Evolutionary conservation across 2,113 vertebrate genomes (phyloP).

Genomic region (Melozone crissalis): DNA sequence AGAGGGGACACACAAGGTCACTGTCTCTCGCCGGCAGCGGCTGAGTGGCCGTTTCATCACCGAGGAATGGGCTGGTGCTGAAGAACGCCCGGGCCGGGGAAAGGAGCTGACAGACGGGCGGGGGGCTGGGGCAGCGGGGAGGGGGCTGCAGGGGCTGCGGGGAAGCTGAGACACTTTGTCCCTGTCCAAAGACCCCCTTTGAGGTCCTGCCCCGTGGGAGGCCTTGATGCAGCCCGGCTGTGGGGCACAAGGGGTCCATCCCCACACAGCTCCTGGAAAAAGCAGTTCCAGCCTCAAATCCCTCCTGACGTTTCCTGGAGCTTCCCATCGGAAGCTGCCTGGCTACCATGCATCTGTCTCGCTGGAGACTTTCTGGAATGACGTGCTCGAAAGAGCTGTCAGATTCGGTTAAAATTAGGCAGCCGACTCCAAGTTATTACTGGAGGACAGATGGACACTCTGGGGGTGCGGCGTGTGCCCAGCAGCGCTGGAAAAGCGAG

Average conservation of each 20-base stretch:
- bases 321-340: not conserved
- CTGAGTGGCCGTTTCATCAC: conserved; percentile 61
- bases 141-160: not conserved
- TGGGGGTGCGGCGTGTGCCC: not conserved
- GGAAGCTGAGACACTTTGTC: conserved; percentile 3
- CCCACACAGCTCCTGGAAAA: not conserved
- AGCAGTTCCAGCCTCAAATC: not conserved
- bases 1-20: conserved; percentile 55
- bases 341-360: not conserved
- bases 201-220: not conserved
- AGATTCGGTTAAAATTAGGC: conserved; percentile 33
- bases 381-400: conserved; percentile 30
- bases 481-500: not conserved
- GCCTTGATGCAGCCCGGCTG: not conserved
- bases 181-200: not conserved
- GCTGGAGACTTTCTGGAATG: not conserved
- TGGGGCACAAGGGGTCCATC: accelerated
- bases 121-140: not conserved
- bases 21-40: not conserved
- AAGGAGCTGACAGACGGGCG: conserved; percentile 40
- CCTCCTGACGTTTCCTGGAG: not conserved
- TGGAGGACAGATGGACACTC: conserved; percentile 35
- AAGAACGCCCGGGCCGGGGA: not conserved
- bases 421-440: not conserved
- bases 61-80: conserved; percentile 52